Evolutionary conservation across 64 coral and sea anemone species (phyloP).

Genomic region (Pachyseris speciosa): DNA sequence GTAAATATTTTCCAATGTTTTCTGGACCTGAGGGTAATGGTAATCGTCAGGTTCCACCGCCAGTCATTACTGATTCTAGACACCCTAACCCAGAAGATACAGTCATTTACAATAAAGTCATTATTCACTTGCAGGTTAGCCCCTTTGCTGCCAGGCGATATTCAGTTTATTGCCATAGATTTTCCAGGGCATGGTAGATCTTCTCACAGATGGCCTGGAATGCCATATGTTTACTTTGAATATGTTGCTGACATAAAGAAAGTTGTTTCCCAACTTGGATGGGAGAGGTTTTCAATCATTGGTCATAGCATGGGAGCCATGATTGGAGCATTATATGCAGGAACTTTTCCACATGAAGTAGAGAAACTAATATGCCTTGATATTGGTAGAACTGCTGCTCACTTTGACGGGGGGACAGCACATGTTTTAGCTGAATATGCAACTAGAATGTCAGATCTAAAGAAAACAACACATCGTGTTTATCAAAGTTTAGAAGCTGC

Average conservation of each 20-base stretch:
- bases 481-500: conserved; percentile 9
- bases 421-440: neutral
- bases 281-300: conserved; percentile 79
- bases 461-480: neutral
- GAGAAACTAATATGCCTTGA: conserved; percentile 73
- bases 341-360: conserved; percentile 76
- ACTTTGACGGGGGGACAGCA: neutral
- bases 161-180: conserved; percentile 81
- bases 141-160: conserved; percentile 68
- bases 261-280: conserved; percentile 73
- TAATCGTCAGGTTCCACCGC: too few species aligned
- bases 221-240: conserved; percentile 58
- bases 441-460: neutral
- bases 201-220: conserved; percentile 70
- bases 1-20: too few species aligned
- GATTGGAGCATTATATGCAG: conserved; percentile 64
- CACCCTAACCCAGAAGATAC: too few species aligned
- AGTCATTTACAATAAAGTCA: too few species aligned
- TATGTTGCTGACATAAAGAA: conserved; percentile 86
- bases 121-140: conserved; percentile 33
- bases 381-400: neutral
- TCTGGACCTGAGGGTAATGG: too few species aligned
- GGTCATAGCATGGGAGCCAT: conserved; percentile 76
- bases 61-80: too few species aligned
- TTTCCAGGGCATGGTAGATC: conserved; percentile 91